Conservation (phyloP, 2,888 invertebrate genomes). For the Phyto melanocephala region DNA sequence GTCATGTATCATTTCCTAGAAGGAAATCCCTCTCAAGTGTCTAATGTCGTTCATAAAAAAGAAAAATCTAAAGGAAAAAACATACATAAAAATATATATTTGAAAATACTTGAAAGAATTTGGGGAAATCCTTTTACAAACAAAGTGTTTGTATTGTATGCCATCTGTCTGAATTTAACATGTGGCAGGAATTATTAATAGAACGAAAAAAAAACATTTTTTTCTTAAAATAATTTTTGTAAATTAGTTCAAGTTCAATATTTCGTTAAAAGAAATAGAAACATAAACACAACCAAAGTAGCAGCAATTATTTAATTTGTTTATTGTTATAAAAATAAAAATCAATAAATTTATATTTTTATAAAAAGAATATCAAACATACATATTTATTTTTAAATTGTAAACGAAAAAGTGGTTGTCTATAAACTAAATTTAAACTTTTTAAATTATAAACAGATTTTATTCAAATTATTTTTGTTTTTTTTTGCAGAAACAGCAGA, state of each 20-base stretch:
- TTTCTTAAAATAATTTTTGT: slow-evolving; percentile 41
- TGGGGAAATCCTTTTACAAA: slow-evolving; percentile 36
- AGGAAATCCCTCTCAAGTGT: slow-evolving; percentile 49
- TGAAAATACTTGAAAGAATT: slow-evolving; percentile 11
- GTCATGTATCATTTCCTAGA: not conserved
- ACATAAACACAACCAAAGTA: slow-evolving; percentile 26
- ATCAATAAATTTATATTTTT: slow-evolving; percentile 55
- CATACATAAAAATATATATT: not conserved
- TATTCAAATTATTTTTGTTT: not conserved
- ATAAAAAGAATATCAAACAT: slow-evolving; percentile 31
- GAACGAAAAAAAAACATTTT: slow-evolving; percentile 14
- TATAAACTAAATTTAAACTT: slow-evolving; percentile 56
- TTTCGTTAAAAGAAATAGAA: slow-evolving; percentile 2
- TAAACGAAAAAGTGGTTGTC: slow-evolving; percentile 60
- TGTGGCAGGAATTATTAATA: slow-evolving; percentile 31
- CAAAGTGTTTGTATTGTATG: not conserved
- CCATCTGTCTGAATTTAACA: slow-evolving; percentile 12
- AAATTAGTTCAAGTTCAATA: slow-evolving; percentile 36
- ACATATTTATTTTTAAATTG: slow-evolving; percentile 37
- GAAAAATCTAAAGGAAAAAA: not conserved
- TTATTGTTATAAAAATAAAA: slow-evolving; percentile 56
- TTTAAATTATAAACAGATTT: slow-evolving; percentile 39
- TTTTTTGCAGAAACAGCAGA: slow-evolving; percentile 11
- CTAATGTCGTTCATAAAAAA: not conserved
- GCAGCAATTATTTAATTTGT: slow-evolving; percentile 28